Percentiles rank a stretch among this genome's conserved stretches.
These are phyloP conservation scores for Bradynema listronoti DNA, from an alignment of 1,140 invertebrate species.

Conservation along the genomic window DNA sequence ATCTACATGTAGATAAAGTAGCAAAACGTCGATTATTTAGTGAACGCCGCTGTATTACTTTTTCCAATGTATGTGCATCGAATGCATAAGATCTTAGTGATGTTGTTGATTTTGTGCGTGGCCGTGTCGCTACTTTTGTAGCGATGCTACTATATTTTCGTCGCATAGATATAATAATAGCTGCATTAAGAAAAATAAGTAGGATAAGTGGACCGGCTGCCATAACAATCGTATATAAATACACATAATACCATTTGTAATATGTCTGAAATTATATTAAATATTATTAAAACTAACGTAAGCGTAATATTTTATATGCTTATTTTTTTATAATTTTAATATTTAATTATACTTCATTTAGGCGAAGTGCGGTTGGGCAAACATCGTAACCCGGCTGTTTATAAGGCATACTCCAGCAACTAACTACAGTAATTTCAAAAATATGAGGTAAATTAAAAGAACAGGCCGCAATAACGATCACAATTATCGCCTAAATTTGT, in stretches of 20 bases:
- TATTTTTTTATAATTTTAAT: no score
- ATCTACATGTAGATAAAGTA: no score
- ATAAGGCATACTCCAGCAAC: slow-evolving; percentile 45
- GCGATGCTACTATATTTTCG: no score
- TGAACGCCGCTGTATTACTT: no score
- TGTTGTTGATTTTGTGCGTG: no score
- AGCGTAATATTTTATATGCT: no score
- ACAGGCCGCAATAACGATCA: slow-evolving; percentile 31
- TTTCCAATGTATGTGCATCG: no score
- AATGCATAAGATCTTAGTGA: no score
- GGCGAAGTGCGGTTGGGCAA: slow-evolving; percentile 42
- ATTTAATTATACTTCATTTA: slow-evolving; percentile 32
- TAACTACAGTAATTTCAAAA: slow-evolving; percentile 47
- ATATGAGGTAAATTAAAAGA: slow-evolving; percentile 46
- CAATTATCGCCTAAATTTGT: slow-evolving; percentile 36
- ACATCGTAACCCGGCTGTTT: slow-evolving; percentile 36
- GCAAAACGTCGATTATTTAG: no score
- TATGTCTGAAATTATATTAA: slow-evolving; percentile 30
- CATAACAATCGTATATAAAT: slow-evolving; percentile 49
- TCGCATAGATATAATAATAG: slow-evolving; percentile 27
- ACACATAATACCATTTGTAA: slow-evolving; percentile 44
- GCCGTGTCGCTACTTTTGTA: no score
- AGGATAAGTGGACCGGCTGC: slow-evolving; percentile 44
- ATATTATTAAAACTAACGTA: not conserved
- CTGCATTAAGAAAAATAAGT: slow-evolving; percentile 38